Percentiles rank a stretch among this genome's conserved stretches.
Evolutionary conservation across 2,888 invertebrate species (phyloP).

Genomic region (Callyntrura guangdongensis): DNA sequence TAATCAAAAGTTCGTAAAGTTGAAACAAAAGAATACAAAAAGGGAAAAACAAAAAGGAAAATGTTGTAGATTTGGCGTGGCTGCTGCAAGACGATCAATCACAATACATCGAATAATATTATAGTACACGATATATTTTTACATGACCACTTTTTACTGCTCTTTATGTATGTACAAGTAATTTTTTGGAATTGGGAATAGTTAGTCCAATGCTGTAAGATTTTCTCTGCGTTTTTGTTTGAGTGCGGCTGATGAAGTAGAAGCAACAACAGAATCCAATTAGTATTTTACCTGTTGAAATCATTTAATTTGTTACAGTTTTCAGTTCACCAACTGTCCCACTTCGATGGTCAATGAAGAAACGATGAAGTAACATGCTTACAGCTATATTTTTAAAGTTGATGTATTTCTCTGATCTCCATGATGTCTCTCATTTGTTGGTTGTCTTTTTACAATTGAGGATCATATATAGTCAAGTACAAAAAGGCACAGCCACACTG

Average conservation of each 20-base stretch:
- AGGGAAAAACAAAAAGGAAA: slow-evolving; percentile 6
- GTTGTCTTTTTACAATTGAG: background rate
- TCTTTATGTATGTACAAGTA: slow-evolving; percentile 19
- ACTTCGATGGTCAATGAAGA: slow-evolving; percentile 1
- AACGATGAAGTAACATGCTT: background rate
- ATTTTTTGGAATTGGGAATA: background rate
- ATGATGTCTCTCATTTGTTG: background rate
- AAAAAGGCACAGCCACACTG: slow-evolving; percentile 39
- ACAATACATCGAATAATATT: slow-evolving; percentile 13
- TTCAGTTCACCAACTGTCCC: slow-evolving; percentile 39
- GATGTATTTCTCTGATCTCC: background rate
- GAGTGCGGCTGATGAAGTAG: slow-evolving; percentile 45
- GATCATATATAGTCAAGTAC: slow-evolving; percentile 2
- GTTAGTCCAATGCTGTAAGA: slow-evolving; percentile 39
- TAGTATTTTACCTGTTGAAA: slow-evolving; percentile 58
- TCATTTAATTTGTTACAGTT: slow-evolving; percentile 36
- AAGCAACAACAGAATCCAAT: slow-evolving; percentile 55
- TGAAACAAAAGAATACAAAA: slow-evolving; percentile 45
- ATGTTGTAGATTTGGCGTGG: background rate
- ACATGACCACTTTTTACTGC: slow-evolving; percentile 47
- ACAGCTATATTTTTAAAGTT: background rate
- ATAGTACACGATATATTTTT: background rate
- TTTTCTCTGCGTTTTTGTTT: slow-evolving; percentile 23
- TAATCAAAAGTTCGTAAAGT: slow-evolving; percentile 48
- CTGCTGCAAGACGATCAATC: slow-evolving; percentile 28